These are phyloP conservation scores for Carpatolechia fugitivella DNA, from an alignment of 2,888 invertebrate genomes.

Conservation along the genomic window DNA sequence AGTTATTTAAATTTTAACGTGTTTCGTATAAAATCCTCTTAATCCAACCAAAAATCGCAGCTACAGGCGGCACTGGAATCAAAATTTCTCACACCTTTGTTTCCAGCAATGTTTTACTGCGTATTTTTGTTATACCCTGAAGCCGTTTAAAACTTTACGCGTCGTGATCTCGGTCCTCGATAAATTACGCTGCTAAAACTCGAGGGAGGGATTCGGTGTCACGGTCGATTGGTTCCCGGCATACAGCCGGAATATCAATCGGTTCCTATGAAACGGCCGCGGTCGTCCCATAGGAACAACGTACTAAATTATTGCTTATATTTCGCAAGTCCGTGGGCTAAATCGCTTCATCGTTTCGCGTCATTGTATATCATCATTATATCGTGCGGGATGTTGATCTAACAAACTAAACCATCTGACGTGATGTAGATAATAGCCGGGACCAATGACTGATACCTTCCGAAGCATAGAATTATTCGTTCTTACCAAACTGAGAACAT, in stretches of 20 bases:
- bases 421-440: too few relatives aligned
- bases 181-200: background rate
- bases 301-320: background rate
- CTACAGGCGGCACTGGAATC: too few relatives aligned
- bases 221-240: constrained; percentile 3
- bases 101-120: constrained; percentile 9
- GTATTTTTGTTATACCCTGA: background rate
- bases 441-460: too few relatives aligned
- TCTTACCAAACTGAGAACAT: too few relatives aligned
- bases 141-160: background rate
- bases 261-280: background rate
- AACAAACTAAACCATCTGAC: too few relatives aligned
- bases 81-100: background rate
- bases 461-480: too few relatives aligned
- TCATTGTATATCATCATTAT: background rate
- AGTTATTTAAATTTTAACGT: too few relatives aligned
- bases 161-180: constrained; percentile 1
- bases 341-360: background rate
- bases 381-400: too few relatives aligned
- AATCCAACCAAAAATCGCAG: too few relatives aligned
- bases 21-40: too few relatives aligned
- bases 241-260: constrained; percentile 3
- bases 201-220: background rate
- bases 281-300: background rate
- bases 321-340: background rate